These are phyloP conservation scores for Ophioderma brevispina DNA, from an alignment of 35 echinoderm and acorn worm genomes.

Conservation along the genomic window DNA sequence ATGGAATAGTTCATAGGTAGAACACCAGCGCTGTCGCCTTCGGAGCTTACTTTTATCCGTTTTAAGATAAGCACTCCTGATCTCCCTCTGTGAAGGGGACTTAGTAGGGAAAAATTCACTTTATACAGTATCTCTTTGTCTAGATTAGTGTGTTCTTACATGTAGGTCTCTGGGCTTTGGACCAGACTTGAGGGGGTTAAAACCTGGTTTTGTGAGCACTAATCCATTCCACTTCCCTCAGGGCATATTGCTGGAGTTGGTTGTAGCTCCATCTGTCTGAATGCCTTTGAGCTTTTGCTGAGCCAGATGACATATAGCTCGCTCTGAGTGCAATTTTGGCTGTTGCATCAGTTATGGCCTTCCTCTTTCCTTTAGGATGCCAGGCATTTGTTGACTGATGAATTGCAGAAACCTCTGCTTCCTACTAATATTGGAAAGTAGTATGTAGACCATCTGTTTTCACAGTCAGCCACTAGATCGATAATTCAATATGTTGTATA, in stretches of 20 bases:
- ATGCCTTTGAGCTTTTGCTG: neutral
- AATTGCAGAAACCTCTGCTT: no score
- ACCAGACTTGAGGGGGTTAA: neutral
- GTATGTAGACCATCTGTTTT: no score
- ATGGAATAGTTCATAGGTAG: no score
- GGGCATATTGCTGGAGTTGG: neutral
- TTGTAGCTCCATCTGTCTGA: neutral
- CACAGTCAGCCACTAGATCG: no score
- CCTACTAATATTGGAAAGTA: no score
- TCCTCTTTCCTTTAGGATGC: slow-evolving; percentile 9
- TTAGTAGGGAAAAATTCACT: neutral
- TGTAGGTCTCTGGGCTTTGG: neutral
- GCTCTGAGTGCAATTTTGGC: neutral
- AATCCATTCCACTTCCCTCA: neutral
- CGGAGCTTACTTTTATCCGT: no score
- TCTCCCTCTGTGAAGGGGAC: neutral
- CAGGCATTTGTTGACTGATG: no score
- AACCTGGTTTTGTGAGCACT: slow-evolving; percentile 5
- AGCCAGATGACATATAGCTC: neutral
- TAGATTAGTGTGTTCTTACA: neutral
- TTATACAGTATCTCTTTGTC: neutral
- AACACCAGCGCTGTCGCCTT: slow-evolving; percentile 7
- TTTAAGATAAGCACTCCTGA: neutral
- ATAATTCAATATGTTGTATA: no score
- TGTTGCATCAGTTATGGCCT: slow-evolving; percentile 9